Conservation (phyloP, 2,113 vertebrate genomes). For the Myrmecobius fasciatus region DNA sequence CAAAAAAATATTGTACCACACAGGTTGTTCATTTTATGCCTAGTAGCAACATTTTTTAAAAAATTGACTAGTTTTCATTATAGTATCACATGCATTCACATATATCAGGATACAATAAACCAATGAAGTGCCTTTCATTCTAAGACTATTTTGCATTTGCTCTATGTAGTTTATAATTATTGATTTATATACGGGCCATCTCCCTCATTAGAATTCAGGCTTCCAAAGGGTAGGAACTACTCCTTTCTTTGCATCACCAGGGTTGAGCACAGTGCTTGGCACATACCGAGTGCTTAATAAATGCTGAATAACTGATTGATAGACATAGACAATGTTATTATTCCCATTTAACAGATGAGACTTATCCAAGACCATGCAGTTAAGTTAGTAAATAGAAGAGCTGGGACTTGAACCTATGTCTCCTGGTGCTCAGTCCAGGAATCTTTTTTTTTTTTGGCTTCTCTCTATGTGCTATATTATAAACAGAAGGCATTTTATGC, state of each 20-base stretch:
- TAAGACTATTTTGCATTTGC: not conserved
- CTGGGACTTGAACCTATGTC: not conserved
- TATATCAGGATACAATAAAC: not conserved
- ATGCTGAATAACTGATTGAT: not conserved
- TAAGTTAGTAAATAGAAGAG: not conserved
- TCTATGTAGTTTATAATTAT: not conserved
- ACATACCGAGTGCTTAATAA: not conserved
- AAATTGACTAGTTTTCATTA: not conserved
- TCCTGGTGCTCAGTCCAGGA: not conserved
- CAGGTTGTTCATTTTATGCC: not conserved
- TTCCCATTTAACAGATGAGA: not conserved
- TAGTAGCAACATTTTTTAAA: not conserved
- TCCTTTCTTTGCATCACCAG: not conserved
- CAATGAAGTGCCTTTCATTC: not conserved
- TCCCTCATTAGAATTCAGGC: not conserved
- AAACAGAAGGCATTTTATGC: not conserved
- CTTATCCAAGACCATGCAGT: not conserved
- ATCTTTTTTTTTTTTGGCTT: not conserved
- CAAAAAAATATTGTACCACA: not conserved
- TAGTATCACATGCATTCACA: not conserved
- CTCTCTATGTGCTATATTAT: not conserved
- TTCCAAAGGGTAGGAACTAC: not conserved
- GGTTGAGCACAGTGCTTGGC: not conserved
- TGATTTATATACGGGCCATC: not conserved
- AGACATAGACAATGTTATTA: not conserved